These are phyloP conservation scores for Myopa tessellatipennis DNA, from an alignment of 2,888 invertebrate genomes.

Conservation along the genomic window DNA sequence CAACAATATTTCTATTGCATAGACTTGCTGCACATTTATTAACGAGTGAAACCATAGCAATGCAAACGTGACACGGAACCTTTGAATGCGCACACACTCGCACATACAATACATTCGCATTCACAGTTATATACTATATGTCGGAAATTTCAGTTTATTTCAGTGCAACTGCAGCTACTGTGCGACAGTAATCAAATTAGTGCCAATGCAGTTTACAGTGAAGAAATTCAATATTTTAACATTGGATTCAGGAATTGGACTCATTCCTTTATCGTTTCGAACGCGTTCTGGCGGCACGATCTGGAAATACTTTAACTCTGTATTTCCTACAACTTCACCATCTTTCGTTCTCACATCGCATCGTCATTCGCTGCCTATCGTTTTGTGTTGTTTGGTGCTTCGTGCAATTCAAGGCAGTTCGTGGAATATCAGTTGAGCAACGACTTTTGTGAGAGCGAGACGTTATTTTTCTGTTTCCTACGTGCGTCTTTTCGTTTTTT, in stretches of 20 bases:
- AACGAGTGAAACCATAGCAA: background rate
- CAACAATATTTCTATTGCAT: too few species aligned
- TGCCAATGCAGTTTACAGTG: background rate
- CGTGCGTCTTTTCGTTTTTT: background rate
- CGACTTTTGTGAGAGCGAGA: conserved; percentile 44
- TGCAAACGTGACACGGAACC: background rate
- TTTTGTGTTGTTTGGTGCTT: conserved; percentile 28
- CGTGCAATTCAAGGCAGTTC: conserved; percentile 43
- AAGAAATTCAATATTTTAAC: background rate
- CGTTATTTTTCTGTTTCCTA: conserved; percentile 30
- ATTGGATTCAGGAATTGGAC: too few species aligned
- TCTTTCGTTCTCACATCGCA: conserved; percentile 37
- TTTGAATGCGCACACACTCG: too few species aligned
- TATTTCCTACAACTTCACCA: background rate
- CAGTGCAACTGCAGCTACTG: conserved; percentile 11
- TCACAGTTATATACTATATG: too few species aligned
- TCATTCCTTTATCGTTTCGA: background rate
- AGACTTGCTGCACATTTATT: too few species aligned
- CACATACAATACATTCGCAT: too few species aligned
- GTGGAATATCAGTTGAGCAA: conserved; percentile 49
- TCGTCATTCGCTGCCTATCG: conserved; percentile 43
- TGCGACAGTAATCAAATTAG: background rate
- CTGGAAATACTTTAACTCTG: background rate
- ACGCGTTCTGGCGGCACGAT: conserved; percentile 29
- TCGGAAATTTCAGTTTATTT: too few species aligned